Evolutionary conservation across 2,888 invertebrate genomes (phyloP).

Genomic region (Glyphotaelius pellucidus): DNA sequence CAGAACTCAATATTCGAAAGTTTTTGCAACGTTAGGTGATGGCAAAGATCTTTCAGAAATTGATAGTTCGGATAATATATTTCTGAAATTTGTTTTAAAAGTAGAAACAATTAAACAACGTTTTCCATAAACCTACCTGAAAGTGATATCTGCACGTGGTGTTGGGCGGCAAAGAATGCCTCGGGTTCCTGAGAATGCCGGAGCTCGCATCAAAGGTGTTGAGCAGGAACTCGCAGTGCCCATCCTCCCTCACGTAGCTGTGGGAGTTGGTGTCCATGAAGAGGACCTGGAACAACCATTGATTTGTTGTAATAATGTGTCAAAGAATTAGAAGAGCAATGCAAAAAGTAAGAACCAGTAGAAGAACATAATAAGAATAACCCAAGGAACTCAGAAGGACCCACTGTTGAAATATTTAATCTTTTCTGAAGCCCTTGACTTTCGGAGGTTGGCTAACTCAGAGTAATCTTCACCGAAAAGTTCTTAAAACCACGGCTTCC

Average conservation of each 20-base stretch:
- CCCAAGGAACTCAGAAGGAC: too few relatives aligned
- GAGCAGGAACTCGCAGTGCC: conserved; percentile 86
- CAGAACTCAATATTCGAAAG: too few relatives aligned
- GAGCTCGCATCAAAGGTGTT: conserved; percentile 86
- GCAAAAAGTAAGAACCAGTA: neutral
- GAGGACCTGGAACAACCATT: conserved; percentile 77
- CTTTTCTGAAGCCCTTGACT: too few relatives aligned
- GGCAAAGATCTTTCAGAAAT: too few relatives aligned
- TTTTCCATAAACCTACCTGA: conserved; percentile 70
- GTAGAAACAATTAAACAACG: too few relatives aligned
- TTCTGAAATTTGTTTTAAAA: too few relatives aligned
- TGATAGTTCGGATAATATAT: too few relatives aligned
- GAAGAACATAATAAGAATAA: neutral
- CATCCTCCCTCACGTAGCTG: conserved; percentile 84
- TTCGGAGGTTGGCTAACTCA: too few relatives aligned
- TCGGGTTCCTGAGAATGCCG: conserved; percentile 85
- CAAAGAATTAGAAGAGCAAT: neutral
- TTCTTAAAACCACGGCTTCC: too few relatives aligned
- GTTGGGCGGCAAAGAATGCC: conserved; percentile 88
- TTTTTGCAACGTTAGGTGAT: too few relatives aligned
- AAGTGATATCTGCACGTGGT: conserved; percentile 90
- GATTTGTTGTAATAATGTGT: neutral
- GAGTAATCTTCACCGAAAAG: too few relatives aligned
- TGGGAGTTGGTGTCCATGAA: conserved; percentile 87
- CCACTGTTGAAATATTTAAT: too few relatives aligned